Percentiles rank a stretch among this genome's conserved stretches.
Evolutionary conservation across 2,113 vertebrate genomes (phyloP).

Genomic region (Nymphicus hollandicus): DNA sequence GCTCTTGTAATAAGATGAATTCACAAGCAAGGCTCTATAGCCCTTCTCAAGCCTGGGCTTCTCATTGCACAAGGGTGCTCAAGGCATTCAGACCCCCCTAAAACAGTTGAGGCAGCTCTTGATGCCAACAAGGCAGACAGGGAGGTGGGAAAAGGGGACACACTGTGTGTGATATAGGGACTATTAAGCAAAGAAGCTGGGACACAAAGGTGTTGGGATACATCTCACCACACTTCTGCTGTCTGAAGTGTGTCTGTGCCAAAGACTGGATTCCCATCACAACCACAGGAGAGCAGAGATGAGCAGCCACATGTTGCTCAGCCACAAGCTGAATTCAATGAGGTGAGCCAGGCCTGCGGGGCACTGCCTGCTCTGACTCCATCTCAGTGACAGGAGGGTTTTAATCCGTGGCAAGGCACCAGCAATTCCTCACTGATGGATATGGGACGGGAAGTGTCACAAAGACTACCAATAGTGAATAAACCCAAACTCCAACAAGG

Average conservation of each 20-base stretch:
- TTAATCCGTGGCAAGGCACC: not conserved
- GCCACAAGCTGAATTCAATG: not conserved
- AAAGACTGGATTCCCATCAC: not conserved
- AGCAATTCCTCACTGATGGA: not conserved
- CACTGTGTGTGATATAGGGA: not conserved
- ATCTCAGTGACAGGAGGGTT: not conserved
- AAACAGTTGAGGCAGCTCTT: not conserved
- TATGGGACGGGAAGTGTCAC: not conserved
- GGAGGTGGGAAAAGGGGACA: not conserved
- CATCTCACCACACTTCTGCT: not conserved
- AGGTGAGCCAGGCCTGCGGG: not conserved
- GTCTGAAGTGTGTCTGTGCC: fast-evolving
- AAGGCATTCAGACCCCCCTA: not conserved
- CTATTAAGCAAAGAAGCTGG: not conserved
- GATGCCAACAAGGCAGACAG: not conserved
- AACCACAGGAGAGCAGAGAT: not conserved
- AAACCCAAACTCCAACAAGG: not conserved
- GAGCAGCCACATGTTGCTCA: not conserved
- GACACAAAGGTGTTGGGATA: not conserved
- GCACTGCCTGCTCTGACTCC: not conserved
- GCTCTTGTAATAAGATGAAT: not conserved
- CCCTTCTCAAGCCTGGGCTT: not conserved
- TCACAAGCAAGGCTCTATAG: not conserved
- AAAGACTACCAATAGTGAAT: not conserved
- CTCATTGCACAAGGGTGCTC: not conserved